Conservation (phyloP, 1,140 invertebrate genomes). For the Drosophila pectinifera region DNA sequence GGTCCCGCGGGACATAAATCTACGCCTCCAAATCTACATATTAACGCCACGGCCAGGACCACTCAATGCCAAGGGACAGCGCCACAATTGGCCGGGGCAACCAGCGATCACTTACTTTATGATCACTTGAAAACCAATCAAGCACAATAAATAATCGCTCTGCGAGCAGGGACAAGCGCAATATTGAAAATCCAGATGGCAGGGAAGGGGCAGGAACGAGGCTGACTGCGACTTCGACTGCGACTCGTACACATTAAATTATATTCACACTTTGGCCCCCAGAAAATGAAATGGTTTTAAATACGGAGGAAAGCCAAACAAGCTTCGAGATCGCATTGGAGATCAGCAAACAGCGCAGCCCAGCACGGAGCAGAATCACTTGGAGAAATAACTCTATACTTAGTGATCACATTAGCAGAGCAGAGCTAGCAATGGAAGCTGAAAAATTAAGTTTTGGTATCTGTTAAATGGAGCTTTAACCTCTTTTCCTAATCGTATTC, state of each 20-base stretch:
- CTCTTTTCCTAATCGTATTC: too few species aligned
- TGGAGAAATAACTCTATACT: conserved; percentile 5
- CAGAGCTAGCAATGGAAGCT: background rate
- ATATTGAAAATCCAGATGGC: conserved; percentile 78
- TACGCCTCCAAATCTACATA: conserved; percentile 81
- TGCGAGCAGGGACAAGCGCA: conserved; percentile 49
- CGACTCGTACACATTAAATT: conserved; percentile 76
- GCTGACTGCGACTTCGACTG: conserved; percentile 13
- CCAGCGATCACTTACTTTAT: conserved; percentile 84
- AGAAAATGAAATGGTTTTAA: conserved; percentile 81
- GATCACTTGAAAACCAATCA: conserved; percentile 85
- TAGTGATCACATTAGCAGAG: background rate
- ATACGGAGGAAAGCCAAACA: conserved; percentile 70
- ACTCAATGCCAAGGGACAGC: conserved; percentile 61
- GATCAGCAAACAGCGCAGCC: conserved; percentile 61
- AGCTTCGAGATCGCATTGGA: conserved; percentile 51
- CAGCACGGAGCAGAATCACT: conserved; percentile 32
- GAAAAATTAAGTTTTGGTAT: background rate
- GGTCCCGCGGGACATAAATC: conserved; percentile 61
- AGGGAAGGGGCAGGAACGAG: conserved; percentile 3
- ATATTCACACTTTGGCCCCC: conserved; percentile 84
- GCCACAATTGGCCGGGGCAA: conserved; percentile 58
- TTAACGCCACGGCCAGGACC: conserved; percentile 65
- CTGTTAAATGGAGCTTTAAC: too few species aligned
- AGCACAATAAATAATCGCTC: conserved; percentile 84